Evolutionary conservation across 2,888 invertebrate species (phyloP), one percentile per base, ranked within the genome.

Genomic region (Drosophila lutescens): DNA sequence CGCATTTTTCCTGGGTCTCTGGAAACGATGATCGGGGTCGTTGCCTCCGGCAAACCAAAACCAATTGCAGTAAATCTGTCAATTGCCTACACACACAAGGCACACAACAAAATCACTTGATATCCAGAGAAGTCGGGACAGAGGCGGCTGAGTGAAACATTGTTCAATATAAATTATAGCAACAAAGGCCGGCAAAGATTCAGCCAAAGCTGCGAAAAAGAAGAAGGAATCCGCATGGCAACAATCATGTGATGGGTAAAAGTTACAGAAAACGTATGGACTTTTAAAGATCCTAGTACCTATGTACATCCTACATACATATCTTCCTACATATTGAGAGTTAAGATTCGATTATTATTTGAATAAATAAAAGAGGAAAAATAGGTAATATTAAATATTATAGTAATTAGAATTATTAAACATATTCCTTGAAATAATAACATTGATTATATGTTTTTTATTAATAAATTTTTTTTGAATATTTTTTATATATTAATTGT

Each of bases 61-160:
- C 47, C 75, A 81, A 80, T 77, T 81, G 81, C 81, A 81, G 81
- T 81, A 81, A 81, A 81, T 81, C 81, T 84, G 81, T 81, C 81
- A 79, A 80, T 84, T 77, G 79, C n/a, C 49, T 50, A 46, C 30
- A 40, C 15, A 54, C 34, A 60, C 30, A 8, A 30, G 20, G 46
- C 53, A 50, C 8, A 41, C 53, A 40, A 10, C 5, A 41, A 47
- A 40, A n/a, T 20, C 57, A 49, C 40, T 47, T 41, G 55, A 50
- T 44, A 65, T 65, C 43, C 43, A 56, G 20, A 15, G 40, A 34
- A 12, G 12, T 30, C 36, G 32, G 9, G 44, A 30, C 17, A 15
- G 34, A n/a, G 49, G 26, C 56, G 13, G 13, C 15, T 17, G 49
- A 62, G 26, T 62, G 62, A 62, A 62, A 62, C 49, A 62, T 62